Conservation (phyloP, 2,888 invertebrate genomes). For the Hymenopus coronatus region DNA sequence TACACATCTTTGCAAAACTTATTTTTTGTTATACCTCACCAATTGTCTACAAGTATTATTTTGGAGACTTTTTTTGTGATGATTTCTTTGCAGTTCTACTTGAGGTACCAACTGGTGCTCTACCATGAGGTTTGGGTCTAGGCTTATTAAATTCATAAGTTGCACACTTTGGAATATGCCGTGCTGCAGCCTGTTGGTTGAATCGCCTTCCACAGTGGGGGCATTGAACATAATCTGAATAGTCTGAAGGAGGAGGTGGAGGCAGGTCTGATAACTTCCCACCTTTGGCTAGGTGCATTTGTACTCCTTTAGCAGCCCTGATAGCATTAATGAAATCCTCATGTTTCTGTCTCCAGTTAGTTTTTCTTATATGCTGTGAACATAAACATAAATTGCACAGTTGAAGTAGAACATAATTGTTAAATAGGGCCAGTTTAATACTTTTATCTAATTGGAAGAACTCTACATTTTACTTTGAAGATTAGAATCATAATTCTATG, state of each 20-base stretch:
- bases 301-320: conserved; percentile 82
- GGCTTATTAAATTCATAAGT: conserved; percentile 78
- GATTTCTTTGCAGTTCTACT: background rate
- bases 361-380: conserved; percentile 48
- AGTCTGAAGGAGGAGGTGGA: conserved; percentile 85
- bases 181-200: conserved; percentile 77
- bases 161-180: conserved; percentile 92
- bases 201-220: conserved; percentile 86
- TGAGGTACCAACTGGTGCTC: background rate
- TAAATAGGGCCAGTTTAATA: no score
- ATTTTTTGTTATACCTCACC: no score
- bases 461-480: no score
- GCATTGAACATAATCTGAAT: conserved; percentile 86
- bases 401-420: no score
- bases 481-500: no score
- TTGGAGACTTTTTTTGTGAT: background rate
- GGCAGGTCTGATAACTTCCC: conserved; percentile 85
- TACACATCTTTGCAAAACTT: no score
- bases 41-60: background rate
- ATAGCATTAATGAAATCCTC: conserved; percentile 90
- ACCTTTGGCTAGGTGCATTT: conserved; percentile 75
- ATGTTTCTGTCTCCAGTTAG: conserved; percentile 89
- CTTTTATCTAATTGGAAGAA: no score
- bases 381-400: background rate
- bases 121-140: conserved; percentile 44